A percentile compares a stretch with the other conserved stretches of the same genome.
These are phyloP conservation scores for Sebastes glaucus DNA, from an alignment of 2,797 vertebrate species.

Conservation along the genomic window DNA sequence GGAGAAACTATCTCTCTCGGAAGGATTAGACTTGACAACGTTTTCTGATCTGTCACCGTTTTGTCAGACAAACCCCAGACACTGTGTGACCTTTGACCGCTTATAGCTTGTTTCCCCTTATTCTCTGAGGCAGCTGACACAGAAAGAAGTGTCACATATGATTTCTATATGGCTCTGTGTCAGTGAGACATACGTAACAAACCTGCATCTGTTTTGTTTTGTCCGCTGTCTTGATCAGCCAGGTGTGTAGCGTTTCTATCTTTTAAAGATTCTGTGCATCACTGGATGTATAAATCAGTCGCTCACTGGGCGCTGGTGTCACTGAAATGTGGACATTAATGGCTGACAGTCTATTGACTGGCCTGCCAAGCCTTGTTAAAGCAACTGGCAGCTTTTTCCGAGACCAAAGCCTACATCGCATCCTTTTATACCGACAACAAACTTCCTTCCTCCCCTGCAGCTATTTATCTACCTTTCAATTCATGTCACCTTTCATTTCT, in stretches of 20 bases:
- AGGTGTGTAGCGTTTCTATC: constrained; percentile 15
- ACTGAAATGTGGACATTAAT: constrained; percentile 49
- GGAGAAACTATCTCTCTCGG: constrained; percentile 2
- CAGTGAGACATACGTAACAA: not conserved
- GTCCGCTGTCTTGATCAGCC: constrained; percentile 17
- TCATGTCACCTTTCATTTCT: constrained; percentile 78
- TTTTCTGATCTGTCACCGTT: constrained; percentile 47
- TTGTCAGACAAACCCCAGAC: constrained; percentile 21
- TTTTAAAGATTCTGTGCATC: constrained; percentile 15
- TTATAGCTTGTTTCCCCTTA: constrained; percentile 1
- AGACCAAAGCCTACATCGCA: constrained; percentile 58
- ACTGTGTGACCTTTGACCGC: constrained; percentile 32
- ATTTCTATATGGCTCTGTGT: not conserved
- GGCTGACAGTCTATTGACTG: constrained; percentile 65
- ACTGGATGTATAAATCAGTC: constrained; percentile 32
- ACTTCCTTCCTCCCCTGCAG: constrained; percentile 74
- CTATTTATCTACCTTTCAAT: constrained; percentile 79
- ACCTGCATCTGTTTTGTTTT: not conserved
- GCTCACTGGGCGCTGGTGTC: constrained; percentile 21
- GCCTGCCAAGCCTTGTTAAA: constrained; percentile 68
- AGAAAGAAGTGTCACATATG: not conserved
- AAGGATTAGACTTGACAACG: constrained; percentile 44
- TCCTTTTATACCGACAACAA: constrained; percentile 71
- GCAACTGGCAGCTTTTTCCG: constrained; percentile 48
- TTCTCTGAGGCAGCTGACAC: constrained; percentile 28